Base-by-base conservation (phyloP, 2,888 invertebrate species). In the Drosophila leonis region DNA sequence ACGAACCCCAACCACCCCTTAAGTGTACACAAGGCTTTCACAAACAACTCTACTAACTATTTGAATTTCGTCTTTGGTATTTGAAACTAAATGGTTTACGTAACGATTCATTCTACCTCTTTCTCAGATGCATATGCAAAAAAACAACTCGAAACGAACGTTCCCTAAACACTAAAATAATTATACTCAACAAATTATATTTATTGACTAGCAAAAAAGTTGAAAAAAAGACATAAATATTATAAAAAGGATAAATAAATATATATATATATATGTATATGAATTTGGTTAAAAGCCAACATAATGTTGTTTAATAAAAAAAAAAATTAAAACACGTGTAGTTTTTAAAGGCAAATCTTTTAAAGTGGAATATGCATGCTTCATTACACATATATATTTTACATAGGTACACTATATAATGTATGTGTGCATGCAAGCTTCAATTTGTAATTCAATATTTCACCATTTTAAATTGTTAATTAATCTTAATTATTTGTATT, bases 41-140 rank as follows among this genome's bases (percentile, higher is more conserved):
- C 42, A 39, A 24, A 69, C 52, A 37, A 27, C 35, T 48, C 52
- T 46, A 31, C 63, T 63, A 56, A 42, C 67, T 63, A 39, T 69
- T 65, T 61, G 13, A 51, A 68, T 52, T 74, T 52, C 52, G 57
- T 49, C 51, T 63, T 68, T 68, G 62, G 48, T 62, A 69, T 56
- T 72, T 75, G 63, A 72, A 68, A 79, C 66, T 65, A 70, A 61
- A 68, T 62, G 78, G 81, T 72, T 71, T 78, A 65, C 68, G 66
- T 80, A 75, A 79, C 72, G 69, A 76, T 84, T 87, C 80, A 82
- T 75, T 73, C 84, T 84, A 84, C 84, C 84, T 84, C 83, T 80
- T 67, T 76, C 79, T 79, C 83, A 81, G 79, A 81, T 69, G 74
- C 77, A 59, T 29, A 29, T 48, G 49, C 49, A 39, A 48, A 46